These are phyloP conservation scores for Apocrypta bakeri DNA, from an alignment of 1,140 invertebrate genomes.

Conservation along the genomic window DNA sequence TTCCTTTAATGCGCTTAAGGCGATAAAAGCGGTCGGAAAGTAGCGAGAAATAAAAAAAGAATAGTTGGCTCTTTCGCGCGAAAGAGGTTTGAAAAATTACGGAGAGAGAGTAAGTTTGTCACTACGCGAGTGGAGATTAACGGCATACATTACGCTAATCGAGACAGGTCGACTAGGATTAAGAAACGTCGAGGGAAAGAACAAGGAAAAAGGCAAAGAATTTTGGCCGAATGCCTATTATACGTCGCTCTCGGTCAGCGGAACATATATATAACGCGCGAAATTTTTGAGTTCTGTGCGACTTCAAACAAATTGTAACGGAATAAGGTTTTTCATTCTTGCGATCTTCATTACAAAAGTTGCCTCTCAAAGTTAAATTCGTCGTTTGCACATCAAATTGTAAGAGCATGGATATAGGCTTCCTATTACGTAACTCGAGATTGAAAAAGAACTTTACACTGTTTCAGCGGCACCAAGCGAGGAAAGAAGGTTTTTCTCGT, in stretches of 20 bases:
- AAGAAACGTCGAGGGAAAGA: slow-evolving; percentile 15
- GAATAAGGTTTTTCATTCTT: too few relatives aligned
- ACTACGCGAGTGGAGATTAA: slow-evolving; percentile 26
- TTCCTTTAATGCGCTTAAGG: slow-evolving; percentile 19
- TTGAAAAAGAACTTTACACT: background rate
- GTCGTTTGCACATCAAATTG: too few relatives aligned
- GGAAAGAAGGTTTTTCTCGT: slow-evolving; percentile 83
- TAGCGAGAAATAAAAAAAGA: slow-evolving; percentile 6
- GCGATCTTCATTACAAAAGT: too few relatives aligned
- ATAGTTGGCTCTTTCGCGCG: background rate
- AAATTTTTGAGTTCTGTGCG: background rate
- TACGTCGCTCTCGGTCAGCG: background rate
- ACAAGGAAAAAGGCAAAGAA: background rate
- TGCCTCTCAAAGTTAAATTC: too few relatives aligned
- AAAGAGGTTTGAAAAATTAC: slow-evolving; percentile 38
- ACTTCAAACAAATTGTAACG: background rate
- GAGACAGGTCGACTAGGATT: slow-evolving; percentile 34
- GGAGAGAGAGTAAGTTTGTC: slow-evolving; percentile 39
- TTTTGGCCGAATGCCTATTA: slow-evolving; percentile 10
- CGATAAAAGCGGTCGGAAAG: slow-evolving; percentile 17
- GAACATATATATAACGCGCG: background rate
- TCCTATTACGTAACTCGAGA: too few relatives aligned
- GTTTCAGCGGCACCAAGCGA: slow-evolving; percentile 78
- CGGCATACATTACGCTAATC: slow-evolving; percentile 37
- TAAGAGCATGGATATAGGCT: too few relatives aligned